Evolutionary conservation across 2,797 vertebrate genomes (phyloP).

Genomic region (Kryptopterus vitreolus): DNA sequence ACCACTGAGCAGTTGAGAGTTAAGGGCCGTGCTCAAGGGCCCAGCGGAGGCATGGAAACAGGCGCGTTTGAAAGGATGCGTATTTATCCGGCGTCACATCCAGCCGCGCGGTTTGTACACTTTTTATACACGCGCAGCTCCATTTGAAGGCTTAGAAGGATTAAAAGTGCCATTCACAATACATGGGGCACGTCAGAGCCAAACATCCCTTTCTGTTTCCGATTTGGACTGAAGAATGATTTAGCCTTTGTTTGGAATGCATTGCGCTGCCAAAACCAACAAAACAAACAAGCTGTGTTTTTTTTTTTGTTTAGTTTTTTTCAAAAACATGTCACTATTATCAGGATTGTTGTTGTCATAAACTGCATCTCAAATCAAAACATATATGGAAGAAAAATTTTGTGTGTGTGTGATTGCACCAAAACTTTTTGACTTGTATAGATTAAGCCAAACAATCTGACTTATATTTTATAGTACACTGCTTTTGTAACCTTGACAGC

Average conservation of each 20-base stretch:
- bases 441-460: neutral
- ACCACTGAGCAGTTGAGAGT: no score
- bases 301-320: no score
- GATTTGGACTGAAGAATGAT: neutral
- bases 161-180: neutral
- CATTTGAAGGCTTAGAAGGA: neutral
- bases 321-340: neutral
- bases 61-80: neutral
- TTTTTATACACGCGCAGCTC: neutral
- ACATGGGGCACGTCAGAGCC: neutral
- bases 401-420: no score
- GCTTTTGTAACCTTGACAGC: neutral
- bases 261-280: neutral
- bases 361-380: neutral
- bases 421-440: neutral
- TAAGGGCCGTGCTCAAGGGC: no score
- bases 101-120: neutral
- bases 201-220: neutral
- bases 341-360: neutral
- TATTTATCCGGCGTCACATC: neutral
- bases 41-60: no score
- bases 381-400: no score
- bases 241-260: neutral
- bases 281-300: neutral
- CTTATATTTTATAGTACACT: neutral